Evolutionary conservation across 2,797 vertebrate genomes (phyloP), one percentile per base, ranked within the genome.

Genomic region (Echiichthys vipera): DNA sequence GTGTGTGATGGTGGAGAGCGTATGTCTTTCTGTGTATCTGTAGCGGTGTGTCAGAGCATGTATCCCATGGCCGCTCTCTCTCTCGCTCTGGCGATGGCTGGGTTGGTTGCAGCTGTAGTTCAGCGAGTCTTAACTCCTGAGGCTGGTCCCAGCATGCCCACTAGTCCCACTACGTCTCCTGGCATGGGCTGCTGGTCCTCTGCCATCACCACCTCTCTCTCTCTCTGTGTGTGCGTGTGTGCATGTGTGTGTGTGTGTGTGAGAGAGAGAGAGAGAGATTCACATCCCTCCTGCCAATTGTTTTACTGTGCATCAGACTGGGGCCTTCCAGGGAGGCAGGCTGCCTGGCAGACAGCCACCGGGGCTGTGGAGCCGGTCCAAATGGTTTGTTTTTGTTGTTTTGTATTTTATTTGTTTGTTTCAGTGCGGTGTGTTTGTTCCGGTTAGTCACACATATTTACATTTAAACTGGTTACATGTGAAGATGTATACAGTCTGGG

Each of bases 51-150:
- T 74, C 47, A 20, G 75, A 76, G 78, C 77, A 36, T 80, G 67
- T 56, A 30, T 81, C 81, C 74, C 65, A 24, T 49, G 76, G 71
- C 65, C 80, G 14, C 74, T 73, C 75, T 59, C 65, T 67, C 69
- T 17, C 27, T 66, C 80, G n/a, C n/a, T 78, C 75, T 79, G 71
- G 74, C 74, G 36, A 39, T 25, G 84, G 67, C 70, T 68, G 70
- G 58, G 50, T 76, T 77, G 81, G 86, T 84, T 90, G 87, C 87
- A 91, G 88, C 90, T 93, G 90, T 84, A 91, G 90, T 89, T 90
- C 84, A 86, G 79, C 72, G 71, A 86, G 86, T 86, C 86, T 85
- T 83, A 85, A 82, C 89, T 89, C 84, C 84, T 53, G 75, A 87
- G 84, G 89, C 88, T 77, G 84, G 83, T 91, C 89, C 85, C 88